Evolutionary conservation across 1,140 invertebrate species (phyloP).

Genomic region (Caenorhabditis inopinata): DNA sequence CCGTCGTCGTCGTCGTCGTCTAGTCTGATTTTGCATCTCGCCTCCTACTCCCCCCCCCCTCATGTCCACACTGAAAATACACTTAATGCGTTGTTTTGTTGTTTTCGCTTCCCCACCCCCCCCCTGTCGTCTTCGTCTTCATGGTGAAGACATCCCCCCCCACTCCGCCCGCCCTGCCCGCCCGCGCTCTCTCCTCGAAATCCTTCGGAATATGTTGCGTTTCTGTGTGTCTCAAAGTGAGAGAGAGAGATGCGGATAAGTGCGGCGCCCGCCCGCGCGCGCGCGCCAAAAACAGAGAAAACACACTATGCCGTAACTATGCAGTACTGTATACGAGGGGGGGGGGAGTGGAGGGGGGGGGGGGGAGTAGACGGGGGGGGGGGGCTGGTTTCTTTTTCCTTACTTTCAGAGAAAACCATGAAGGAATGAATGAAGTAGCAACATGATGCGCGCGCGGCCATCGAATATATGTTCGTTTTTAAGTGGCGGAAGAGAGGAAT

Average conservation of each 20-base stretch:
- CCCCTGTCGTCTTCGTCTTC: background rate
- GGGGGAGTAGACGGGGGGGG: no score
- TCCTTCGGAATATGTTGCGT: background rate
- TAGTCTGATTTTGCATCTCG: background rate
- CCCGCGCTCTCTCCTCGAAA: no score
- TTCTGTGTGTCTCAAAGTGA: background rate
- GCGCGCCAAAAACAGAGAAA: conserved; percentile 14
- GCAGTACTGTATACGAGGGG: background rate
- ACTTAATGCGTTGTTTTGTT: conserved; percentile 14
- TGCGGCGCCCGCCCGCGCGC: no score
- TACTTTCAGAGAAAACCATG: background rate
- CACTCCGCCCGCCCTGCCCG: background rate
- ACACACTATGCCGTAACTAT: conserved; percentile 2
- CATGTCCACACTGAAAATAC: conserved; percentile 32
- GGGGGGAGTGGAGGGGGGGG: no score
- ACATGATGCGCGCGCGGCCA: background rate
- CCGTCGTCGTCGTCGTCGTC: background rate
- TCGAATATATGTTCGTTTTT: conserved; percentile 32
- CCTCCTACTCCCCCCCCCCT: background rate
- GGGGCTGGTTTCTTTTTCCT: background rate
- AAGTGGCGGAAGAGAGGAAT: conserved; percentile 25
- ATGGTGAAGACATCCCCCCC: background rate
- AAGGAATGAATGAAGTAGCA: no score
- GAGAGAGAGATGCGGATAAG: conserved; percentile 7
- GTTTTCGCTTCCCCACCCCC: background rate